phyloP scores from a whole-genome alignment of 2,888 invertebrate genomes.

The Cancer borealis region DNA sequence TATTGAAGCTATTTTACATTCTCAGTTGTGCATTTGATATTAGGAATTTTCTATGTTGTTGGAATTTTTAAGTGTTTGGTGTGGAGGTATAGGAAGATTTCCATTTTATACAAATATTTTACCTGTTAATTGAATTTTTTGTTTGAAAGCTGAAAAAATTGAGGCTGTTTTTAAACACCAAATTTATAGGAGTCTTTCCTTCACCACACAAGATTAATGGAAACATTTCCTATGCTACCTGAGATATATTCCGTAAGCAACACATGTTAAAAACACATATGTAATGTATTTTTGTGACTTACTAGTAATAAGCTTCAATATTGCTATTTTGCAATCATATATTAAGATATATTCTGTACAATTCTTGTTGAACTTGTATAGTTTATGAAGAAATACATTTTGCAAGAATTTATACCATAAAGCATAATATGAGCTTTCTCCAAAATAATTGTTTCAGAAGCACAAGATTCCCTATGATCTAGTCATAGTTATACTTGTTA shows the following conservation, averaged over 20 bases:
- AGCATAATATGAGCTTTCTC: slow-evolving; percentile 45
- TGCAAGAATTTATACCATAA: slow-evolving; percentile 18
- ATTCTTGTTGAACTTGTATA: slow-evolving; percentile 41
- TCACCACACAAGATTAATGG: not conserved
- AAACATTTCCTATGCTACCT: slow-evolving; percentile 37
- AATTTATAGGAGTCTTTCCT: not conserved
- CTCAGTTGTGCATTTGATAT: slow-evolving; percentile 32
- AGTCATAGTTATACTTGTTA: slow-evolving; percentile 15
- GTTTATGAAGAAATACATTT: slow-evolving; percentile 38
- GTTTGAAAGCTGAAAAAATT: not conserved
- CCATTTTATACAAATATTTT: not conserved
- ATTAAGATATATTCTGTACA: slow-evolving; percentile 27
- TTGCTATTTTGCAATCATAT: slow-evolving; percentile 38
- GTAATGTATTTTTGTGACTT: slow-evolving; percentile 44
- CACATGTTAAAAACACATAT: slow-evolving; percentile 45
- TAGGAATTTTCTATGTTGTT: slow-evolving; percentile 13
- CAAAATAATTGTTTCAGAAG: slow-evolving; percentile 8
- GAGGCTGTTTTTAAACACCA: not conserved
- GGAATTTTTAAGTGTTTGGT: slow-evolving; percentile 7
- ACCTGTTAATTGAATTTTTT: not conserved
- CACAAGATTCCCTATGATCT: not conserved
- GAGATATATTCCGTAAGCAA: slow-evolving; percentile 37
- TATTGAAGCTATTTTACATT: not conserved
- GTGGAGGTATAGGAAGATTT: not conserved
- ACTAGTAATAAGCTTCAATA: slow-evolving; percentile 36